Evolutionary conservation across 2,797 vertebrate genomes (phyloP).

Genomic region (Muscicapa comitata): DNA sequence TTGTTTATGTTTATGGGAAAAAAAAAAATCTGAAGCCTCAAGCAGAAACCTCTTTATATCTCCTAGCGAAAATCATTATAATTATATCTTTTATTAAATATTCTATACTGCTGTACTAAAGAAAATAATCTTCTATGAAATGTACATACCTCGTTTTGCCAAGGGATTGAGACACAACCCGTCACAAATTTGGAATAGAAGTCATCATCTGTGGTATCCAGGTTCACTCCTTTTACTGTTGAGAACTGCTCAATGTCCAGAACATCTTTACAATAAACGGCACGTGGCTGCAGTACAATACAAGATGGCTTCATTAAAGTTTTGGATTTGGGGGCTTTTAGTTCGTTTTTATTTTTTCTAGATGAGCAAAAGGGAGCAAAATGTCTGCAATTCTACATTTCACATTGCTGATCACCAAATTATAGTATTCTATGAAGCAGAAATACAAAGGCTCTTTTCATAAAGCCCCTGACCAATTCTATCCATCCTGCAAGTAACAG

Average conservation of each 20-base stretch:
- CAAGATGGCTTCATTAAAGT: conserved; percentile 38
- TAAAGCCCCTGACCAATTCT: not conserved
- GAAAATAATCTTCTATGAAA: not conserved
- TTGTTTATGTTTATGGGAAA: not conserved
- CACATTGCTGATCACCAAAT: not conserved
- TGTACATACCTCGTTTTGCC: conserved; percentile 91
- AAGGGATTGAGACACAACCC: conserved; percentile 91
- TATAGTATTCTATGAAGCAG: not conserved
- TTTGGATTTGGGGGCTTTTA: not conserved
- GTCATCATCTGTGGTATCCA: conserved; percentile 85
- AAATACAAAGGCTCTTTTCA: not conserved
- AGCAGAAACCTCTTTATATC: not conserved
- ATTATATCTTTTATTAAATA: not conserved
- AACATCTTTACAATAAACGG: conserved; percentile 89
- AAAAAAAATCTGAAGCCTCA: not conserved
- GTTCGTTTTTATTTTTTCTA: not conserved
- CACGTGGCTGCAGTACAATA: conserved; percentile 80
- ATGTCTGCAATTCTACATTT: not conserved
- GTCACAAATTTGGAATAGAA: conserved; percentile 92
- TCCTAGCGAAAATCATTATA: not conserved
- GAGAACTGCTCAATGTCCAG: conserved; percentile 91
- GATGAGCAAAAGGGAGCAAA: not conserved
- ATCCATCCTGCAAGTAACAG: not conserved
- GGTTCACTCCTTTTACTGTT: conserved; percentile 87
- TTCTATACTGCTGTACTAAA: not conserved